A percentile compares a stretch with the other conserved stretches of the same genome.
Conservation (phyloP, 2,797 vertebrate species). For the Acrossocheilus wenchowensis region DNA sequence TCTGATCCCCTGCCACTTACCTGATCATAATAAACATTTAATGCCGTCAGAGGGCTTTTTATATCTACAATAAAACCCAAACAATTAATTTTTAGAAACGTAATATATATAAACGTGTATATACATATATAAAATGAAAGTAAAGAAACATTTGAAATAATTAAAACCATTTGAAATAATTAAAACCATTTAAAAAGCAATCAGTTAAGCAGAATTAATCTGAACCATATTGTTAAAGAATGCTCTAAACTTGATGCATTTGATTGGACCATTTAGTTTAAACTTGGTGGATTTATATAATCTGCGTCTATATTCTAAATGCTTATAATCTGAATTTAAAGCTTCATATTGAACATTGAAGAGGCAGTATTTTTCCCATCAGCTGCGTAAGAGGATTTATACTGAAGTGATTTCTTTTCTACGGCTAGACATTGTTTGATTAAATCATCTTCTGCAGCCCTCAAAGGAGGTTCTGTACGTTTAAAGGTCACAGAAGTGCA, state of each 20-base stretch:
- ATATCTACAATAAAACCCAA: background rate
- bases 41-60: background rate
- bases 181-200: background rate
- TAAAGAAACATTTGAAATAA: background rate
- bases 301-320: background rate
- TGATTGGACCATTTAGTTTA: background rate
- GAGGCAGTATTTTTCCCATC: background rate
- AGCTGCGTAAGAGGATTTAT: background rate
- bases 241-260: background rate
- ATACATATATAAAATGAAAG: background rate
- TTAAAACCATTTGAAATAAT: background rate
- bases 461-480: constrained; percentile 21
- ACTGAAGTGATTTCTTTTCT: constrained; percentile 1
- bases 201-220: background rate
- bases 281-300: background rate
- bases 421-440: constrained; percentile 20
- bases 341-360: constrained; percentile 11
- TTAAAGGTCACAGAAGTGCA: constrained; percentile 38
- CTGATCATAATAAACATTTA: constrained; percentile 7
- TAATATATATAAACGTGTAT: background rate
- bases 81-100: background rate
- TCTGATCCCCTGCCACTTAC: background rate
- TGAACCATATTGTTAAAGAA: background rate
- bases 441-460: constrained; percentile 20
- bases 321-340: background rate